Percentiles rank a stretch among this genome's conserved stretches.
Conservation (phyloP, 64 coral and sea anemone species). For the Dendrophyllia cribrosa region DNA sequence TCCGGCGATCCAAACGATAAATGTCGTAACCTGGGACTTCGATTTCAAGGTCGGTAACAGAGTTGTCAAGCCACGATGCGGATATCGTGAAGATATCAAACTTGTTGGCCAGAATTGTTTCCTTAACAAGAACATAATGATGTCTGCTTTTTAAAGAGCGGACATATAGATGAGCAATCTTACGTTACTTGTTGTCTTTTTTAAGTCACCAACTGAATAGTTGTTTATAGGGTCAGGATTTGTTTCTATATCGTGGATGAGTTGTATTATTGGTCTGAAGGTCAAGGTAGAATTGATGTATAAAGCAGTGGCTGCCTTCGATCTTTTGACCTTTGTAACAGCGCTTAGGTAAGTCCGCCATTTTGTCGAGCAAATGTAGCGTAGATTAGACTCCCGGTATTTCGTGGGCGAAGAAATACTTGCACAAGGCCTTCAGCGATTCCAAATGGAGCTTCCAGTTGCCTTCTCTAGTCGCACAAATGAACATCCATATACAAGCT, state of each 20-base stretch:
- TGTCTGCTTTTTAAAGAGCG: no score
- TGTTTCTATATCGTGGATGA: neutral
- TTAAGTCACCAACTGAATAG: no score
- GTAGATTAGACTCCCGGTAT: neutral
- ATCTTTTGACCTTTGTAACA: neutral
- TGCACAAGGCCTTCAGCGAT: constrained; percentile 36
- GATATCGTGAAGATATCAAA: constrained; percentile 49
- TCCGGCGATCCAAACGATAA: constrained; percentile 15
- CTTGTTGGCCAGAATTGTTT: no score
- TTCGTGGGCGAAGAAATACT: constrained; percentile 59
- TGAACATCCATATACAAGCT: neutral
- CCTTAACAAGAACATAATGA: no score
- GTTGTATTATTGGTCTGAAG: neutral
- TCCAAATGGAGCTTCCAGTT: constrained; percentile 56
- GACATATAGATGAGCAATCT: no score
- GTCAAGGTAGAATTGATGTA: neutral
- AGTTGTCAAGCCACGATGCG: constrained; percentile 30
- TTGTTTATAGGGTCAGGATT: no score
- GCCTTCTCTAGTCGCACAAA: neutral
- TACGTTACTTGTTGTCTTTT: no score
- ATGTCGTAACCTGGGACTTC: constrained; percentile 50
- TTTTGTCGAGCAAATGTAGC: neutral
- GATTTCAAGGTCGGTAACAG: constrained; percentile 40
- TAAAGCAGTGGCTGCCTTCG: neutral
- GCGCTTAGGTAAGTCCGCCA: neutral